Evolutionary conservation across 2,797 vertebrate species (phyloP).

Genomic region (Hemitrygon akajei): DNA sequence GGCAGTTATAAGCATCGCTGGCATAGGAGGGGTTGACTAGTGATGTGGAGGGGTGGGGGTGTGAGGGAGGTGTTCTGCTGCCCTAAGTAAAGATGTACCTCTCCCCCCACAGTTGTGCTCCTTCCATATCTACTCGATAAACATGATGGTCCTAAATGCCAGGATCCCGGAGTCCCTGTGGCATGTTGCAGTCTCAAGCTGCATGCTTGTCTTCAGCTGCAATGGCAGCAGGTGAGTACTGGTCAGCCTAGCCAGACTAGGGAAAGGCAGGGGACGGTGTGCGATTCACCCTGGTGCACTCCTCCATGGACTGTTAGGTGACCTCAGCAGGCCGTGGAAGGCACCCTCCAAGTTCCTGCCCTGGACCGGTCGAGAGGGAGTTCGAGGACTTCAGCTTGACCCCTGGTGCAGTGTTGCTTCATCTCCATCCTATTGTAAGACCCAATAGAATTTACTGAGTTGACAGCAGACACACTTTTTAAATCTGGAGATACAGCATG

Average conservation of each 20-base stretch:
- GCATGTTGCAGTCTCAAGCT: constrained; percentile 82
- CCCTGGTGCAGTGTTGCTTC: neutral
- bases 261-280: neutral
- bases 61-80: neutral
- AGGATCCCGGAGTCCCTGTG: constrained; percentile 85
- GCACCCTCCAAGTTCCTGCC: neutral
- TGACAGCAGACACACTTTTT: too few relatives aligned
- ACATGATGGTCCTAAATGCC: constrained; percentile 86
- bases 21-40: too few relatives aligned
- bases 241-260: neutral
- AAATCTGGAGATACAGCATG: too few relatives aligned
- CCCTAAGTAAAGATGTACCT: neutral
- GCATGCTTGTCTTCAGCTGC: constrained; percentile 73
- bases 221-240: constrained; percentile 71
- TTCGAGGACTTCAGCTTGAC: too few relatives aligned
- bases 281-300: too few relatives aligned
- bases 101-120: constrained; percentile 69
- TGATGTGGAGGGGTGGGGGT: neutral
- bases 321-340: neutral
- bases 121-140: constrained; percentile 81
- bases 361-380: neutral
- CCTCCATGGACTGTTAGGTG: neutral
- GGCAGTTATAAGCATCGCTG: too few relatives aligned
- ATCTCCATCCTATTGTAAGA: too few relatives aligned
- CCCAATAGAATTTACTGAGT: too few relatives aligned